Evolutionary conservation across 1,140 invertebrate genomes (phyloP), one percentile per base, ranked within the genome.

Genomic region (Physella acuta): DNA sequence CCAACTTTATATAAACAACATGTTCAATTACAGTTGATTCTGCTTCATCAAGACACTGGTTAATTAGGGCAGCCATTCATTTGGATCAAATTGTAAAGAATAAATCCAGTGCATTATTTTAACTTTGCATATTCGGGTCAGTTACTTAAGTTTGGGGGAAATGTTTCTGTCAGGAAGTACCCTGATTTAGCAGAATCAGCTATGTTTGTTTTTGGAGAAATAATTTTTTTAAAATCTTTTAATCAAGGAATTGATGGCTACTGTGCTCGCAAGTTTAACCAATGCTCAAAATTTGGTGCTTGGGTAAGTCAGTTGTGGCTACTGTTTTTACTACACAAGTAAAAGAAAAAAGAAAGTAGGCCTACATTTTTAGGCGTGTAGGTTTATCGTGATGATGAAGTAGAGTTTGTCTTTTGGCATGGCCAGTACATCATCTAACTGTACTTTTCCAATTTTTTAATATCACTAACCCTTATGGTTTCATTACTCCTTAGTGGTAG

Each of bases 241-340:
- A 8, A 33, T 74, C 59, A 67, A 81, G 79, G 70, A 59, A 53
- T 81, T 70, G 79, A 81, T 80, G 79, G 79, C 26, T 76, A 74
- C 53, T 56, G 70, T 65, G 79, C 79, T 26, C 72, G 79, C 34
- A 76, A 75, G 56, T 60, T 81, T 4, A 73, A 78, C 31, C 79
- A 81, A 61, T 75, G 71, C n/a, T 81, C 79, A 44, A 72, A 61
- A 0, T 80, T 81, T 77, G 79, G 79, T 49, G 78, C 79, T 24
- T 81, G 78, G 79, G 79, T 79, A 74, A 74, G 58, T 69, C 26
- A 36, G 67, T 20, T 20, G 24, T 55, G 24, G 8, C 8, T 55
- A 55, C 5, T 14, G 5, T 55, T 55, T 30, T 24, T 24, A 14
- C 24, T 55, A 20, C 53, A 14, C 24, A 55, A 55, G 24, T 11